Percentiles rank a stretch among this genome's conserved stretches.
Conservation (phyloP, 53 echinoderm and acorn worm species). For the Apostichopus leukothele region DNA sequence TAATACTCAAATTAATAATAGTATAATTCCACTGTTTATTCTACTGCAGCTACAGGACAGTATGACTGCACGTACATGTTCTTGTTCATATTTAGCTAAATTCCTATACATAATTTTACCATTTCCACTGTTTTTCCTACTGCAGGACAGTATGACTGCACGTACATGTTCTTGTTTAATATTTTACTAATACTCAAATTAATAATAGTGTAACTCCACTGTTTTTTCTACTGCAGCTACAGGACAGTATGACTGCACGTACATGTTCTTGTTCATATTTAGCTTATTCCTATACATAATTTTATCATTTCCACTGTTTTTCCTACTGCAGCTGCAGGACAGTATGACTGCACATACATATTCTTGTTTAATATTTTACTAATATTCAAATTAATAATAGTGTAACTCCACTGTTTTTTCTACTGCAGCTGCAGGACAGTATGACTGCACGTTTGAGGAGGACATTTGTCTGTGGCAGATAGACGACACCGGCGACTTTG, state of each 20-base stretch:
- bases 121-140: not conserved
- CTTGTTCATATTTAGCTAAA: too few relatives aligned
- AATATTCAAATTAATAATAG: not conserved
- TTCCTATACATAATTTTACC: too few relatives aligned
- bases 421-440: conserved; percentile 10
- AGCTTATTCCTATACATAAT: too few relatives aligned
- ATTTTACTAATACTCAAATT: not conserved
- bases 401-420: not conserved
- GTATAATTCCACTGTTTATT: not conserved
- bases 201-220: not conserved
- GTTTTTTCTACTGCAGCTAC: not conserved
- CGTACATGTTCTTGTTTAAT: not conserved
- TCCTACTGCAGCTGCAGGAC: not conserved
- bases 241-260: conserved; percentile 52
- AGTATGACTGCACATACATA: conserved; percentile 44
- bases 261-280: too few relatives aligned
- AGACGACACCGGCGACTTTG: conserved; percentile 48
- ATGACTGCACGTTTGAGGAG: conserved; percentile 64
- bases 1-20: not conserved
- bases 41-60: not conserved
- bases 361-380: too few relatives aligned
- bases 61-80: conserved; percentile 47
- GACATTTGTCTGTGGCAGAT: conserved; percentile 58
- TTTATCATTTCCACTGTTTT: not conserved
- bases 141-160: conserved; percentile 41